Evolutionary conservation across 2,888 invertebrate species (phyloP).

Genomic region (Smittia sp.): DNA sequence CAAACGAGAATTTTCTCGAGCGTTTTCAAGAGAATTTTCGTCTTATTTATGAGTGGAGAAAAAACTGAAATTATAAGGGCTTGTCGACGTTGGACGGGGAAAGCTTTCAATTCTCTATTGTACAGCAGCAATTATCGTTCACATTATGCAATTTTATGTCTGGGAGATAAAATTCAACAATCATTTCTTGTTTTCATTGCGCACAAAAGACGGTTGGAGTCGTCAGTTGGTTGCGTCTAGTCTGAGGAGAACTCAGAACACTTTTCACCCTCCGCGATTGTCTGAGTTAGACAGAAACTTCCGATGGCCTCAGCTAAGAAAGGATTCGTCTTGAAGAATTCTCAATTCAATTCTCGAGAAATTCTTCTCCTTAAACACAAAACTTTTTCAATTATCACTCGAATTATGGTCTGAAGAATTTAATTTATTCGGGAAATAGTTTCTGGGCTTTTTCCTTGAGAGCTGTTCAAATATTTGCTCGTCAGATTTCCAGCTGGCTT

Average conservation of each 20-base stretch:
- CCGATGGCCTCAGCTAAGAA: no score
- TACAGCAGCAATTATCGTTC: slow-evolving; percentile 1
- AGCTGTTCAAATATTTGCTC: slow-evolving; percentile 7
- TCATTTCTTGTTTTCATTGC: not conserved
- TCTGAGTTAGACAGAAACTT: no score
- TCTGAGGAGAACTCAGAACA: no score
- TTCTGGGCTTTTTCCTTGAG: not conserved
- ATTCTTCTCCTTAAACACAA: not conserved
- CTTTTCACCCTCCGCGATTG: no score
- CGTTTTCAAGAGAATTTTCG: not conserved
- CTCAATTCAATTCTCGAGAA: not conserved
- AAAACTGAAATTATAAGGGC: not conserved
- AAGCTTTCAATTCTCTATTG: slow-evolving; percentile 1
- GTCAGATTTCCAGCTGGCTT: not conserved
- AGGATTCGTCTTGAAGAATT: no score
- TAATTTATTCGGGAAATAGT: slow-evolving; percentile 18
- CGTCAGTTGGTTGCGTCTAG: no score
- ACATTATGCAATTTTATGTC: slow-evolving; percentile 13
- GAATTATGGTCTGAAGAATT: slow-evolving; percentile 22
- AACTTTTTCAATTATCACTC: slow-evolving; percentile 31
- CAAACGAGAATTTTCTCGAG: no score
- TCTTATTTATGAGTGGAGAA: not conserved
- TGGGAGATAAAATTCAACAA: not conserved
- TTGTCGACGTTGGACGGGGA: not conserved
- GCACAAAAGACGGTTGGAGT: not conserved